Conservation (phyloP, 2,113 vertebrate species). For the Halichoeres trimaculatus region DNA sequence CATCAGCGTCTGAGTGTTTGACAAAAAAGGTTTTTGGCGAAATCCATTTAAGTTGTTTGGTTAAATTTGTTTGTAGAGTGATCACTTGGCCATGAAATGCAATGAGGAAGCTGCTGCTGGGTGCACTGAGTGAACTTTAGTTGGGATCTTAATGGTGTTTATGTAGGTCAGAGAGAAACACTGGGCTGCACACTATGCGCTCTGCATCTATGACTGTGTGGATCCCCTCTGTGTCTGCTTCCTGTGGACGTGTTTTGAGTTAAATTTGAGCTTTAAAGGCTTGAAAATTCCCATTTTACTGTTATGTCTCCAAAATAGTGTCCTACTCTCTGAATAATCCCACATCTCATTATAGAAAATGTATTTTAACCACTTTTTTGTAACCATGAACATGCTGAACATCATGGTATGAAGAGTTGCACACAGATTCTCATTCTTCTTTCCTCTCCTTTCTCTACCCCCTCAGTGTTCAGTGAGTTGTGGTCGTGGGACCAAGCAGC, state of each 20-base stretch:
- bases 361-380: too few relatives aligned
- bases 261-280: background rate
- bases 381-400: background rate
- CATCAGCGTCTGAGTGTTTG: slow-evolving; percentile 34
- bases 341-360: too few relatives aligned
- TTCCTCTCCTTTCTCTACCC: slow-evolving; percentile 7
- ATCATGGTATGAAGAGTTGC: background rate
- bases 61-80: slow-evolving; percentile 43
- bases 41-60: slow-evolving; percentile 46
- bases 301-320: too few relatives aligned
- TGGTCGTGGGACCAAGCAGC: slow-evolving; percentile 90
- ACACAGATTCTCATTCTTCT: slow-evolving; percentile 8
- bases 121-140: background rate
- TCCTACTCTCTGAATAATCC: background rate
- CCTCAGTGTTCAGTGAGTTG: slow-evolving; percentile 93
- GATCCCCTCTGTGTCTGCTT: background rate
- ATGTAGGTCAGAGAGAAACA: background rate
- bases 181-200: background rate
- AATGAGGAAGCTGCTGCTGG: slow-evolving; percentile 16
- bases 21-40: slow-evolving; percentile 30
- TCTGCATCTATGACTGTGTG: background rate
- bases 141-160: background rate
- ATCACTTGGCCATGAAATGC: slow-evolving; percentile 58
- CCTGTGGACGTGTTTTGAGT: background rate
- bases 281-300: background rate